phyloP scores from a whole-genome alignment of 2,888 invertebrate species.

The Drosophila diplacantha region DNA sequence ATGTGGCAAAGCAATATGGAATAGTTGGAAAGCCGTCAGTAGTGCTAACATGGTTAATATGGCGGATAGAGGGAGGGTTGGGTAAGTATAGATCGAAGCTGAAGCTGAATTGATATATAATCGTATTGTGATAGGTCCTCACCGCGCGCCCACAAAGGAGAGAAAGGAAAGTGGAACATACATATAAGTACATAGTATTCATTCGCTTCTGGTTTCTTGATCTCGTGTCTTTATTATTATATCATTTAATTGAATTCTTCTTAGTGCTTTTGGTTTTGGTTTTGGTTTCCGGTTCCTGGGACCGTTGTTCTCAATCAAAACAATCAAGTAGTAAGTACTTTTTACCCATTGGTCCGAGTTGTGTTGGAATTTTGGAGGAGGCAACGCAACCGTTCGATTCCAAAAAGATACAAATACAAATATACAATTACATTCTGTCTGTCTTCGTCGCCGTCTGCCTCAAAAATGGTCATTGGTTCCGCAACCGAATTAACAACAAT shows the following conservation, averaged over 20 bases:
- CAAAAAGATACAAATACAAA: slow-evolving; percentile 28
- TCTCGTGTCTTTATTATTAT: slow-evolving; percentile 15
- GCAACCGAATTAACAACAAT: slow-evolving; percentile 59
- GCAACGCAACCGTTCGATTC: slow-evolving; percentile 17
- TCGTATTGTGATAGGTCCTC: slow-evolving; percentile 16
- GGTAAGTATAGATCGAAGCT: slow-evolving; percentile 19
- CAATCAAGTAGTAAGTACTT: slow-evolving; percentile 23
- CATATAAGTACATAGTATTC: neutral
- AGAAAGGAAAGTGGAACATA: slow-evolving; percentile 8
- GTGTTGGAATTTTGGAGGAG: slow-evolving; percentile 14
- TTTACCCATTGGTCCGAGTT: slow-evolving; percentile 59
- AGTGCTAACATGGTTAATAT: slow-evolving; percentile 9
- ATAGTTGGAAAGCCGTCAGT: slow-evolving; percentile 19
- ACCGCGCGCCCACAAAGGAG: slow-evolving; percentile 16
- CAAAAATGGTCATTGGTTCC: slow-evolving; percentile 61
- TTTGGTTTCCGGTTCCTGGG: slow-evolving; percentile 4
- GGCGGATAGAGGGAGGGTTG: slow-evolving; percentile 8
- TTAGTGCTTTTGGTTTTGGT: slow-evolving; percentile 2
- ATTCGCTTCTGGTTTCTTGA: slow-evolving; percentile 16
- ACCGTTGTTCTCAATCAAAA: slow-evolving; percentile 29
- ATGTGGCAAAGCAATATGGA: slow-evolving; percentile 21
- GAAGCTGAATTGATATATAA: slow-evolving; percentile 15
- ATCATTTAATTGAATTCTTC: slow-evolving; percentile 15
- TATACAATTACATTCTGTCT: slow-evolving; percentile 13
- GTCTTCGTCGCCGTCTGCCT: slow-evolving; percentile 14